Base-by-base conservation (phyloP, 2,888 invertebrate genomes). In the Quadroppia sp. region DNA sequence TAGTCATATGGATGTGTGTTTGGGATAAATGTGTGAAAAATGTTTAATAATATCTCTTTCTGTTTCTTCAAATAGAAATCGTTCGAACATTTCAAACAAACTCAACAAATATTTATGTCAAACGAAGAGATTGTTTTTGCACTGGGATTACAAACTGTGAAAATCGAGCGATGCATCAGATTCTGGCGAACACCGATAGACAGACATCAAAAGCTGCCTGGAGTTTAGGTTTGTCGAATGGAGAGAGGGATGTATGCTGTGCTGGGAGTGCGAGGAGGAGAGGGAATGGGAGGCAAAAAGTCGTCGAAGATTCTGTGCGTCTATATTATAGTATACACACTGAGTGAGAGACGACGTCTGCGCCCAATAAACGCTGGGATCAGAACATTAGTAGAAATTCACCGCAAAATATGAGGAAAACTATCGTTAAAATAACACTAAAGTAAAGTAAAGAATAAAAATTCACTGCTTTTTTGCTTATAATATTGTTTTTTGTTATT, bases 91-190 rank as follows among this genome's bases (percentile, higher is more conserved):
- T 36, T 36, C 45, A 45, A 7, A 53, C 23, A 53, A 53, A 25
- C 53, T 15, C 13, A 59, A 59, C 59, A 59, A 59, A 59, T 59
- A 59, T 59, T 59, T 59, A 59, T 59, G 59, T 59, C 15, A 59
- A 20, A 23, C n/a, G 45, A 50, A 20, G 30, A 59, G 30, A 59
- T 59, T 59, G 59, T 59, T 59, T 59, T 50, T 36, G 9, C 45
- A 15, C 45, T 45, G 17, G 45, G 6, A 45, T 45, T 25, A 23
- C 53, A 53, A 53, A 23, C 28, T 25, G 23, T 53, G 23, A 53
- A 53, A 50, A 4, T 50, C 3, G 4, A 50, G 23, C 50, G 50
- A 50, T 50, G n/a, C 53, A 17, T 50, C 13, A 3, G 23, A 2
- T 53, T 53, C 53, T 53, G 53, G 9, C 23, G 6, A 11, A 53